These are phyloP conservation scores for Pangasius larnaudii DNA, from an alignment of 2,797 vertebrate species.

Conservation along the genomic window DNA sequence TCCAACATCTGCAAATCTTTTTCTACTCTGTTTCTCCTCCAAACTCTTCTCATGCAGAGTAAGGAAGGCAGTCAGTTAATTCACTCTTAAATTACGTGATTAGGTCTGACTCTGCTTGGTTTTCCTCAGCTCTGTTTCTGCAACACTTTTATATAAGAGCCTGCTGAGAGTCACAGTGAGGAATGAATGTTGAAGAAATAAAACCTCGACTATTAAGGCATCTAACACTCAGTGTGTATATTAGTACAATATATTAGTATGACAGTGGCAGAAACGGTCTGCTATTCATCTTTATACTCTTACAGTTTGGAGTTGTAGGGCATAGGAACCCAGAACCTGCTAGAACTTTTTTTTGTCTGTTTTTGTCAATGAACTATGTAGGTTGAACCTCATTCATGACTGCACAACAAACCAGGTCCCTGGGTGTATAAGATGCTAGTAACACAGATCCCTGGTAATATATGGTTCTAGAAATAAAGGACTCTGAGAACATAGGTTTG, in stretches of 20 bases:
- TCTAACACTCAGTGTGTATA: neutral
- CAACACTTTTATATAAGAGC: neutral
- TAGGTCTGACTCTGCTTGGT: neutral
- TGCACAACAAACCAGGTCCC: neutral
- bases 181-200: neutral
- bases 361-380: neutral
- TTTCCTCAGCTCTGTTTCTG: neutral
- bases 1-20: slow-evolving; percentile 49
- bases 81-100: slow-evolving; percentile 4
- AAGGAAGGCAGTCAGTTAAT: slow-evolving; percentile 1
- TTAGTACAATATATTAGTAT: neutral
- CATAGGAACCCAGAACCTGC: neutral
- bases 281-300: neutral
- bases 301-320: too few relatives aligned
- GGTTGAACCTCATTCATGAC: neutral
- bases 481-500: neutral
- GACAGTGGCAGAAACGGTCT: neutral
- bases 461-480: neutral
- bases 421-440: too few relatives aligned
- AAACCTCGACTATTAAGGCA: neutral
- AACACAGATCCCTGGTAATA: neutral
- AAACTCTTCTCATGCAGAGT: slow-evolving; percentile 4
- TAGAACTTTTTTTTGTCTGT: neutral
- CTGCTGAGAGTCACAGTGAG: neutral
- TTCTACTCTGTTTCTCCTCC: slow-evolving; percentile 27